A percentile compares a stretch with the other conserved stretches of the same genome.
Conservation (phyloP, 1,140 invertebrate genomes). For the Acyrthosiphon pisum region DNA sequence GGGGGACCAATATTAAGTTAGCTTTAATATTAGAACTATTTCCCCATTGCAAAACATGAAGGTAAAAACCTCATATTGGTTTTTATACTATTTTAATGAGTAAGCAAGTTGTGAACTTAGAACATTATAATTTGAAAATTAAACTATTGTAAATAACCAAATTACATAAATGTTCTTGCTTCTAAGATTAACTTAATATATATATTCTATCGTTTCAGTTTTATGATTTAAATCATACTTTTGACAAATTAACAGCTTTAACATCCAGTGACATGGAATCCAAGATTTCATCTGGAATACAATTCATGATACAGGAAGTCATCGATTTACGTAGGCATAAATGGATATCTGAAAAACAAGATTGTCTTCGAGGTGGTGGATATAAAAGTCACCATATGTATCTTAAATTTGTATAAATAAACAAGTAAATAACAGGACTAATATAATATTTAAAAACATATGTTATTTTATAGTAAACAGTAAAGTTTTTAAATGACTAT, state of each 20-base stretch:
- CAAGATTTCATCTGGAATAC: slow-evolving; percentile 77
- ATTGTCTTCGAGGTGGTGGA: slow-evolving; percentile 28
- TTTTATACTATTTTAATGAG: too few relatives aligned
- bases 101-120: too few relatives aligned
- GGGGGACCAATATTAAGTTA: too few relatives aligned
- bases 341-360: slow-evolving; percentile 75
- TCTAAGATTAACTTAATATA: background rate
- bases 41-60: too few relatives aligned
- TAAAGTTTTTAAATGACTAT: slow-evolving; percentile 54
- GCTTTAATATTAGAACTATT: too few relatives aligned
- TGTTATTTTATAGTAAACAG: background rate
- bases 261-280: slow-evolving; percentile 55
- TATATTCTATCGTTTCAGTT: slow-evolving; percentile 23
- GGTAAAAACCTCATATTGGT: too few relatives aligned
- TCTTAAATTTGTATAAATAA: background rate
- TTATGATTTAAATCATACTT: slow-evolving; percentile 9
- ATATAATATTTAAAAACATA: background rate
- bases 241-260: slow-evolving; percentile 33
- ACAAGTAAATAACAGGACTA: background rate
- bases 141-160: too few relatives aligned
- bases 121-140: background rate
- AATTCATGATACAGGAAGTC: slow-evolving; percentile 96
- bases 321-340: slow-evolving; percentile 83
- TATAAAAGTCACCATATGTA: slow-evolving; percentile 38
- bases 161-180: too few relatives aligned